A percentile compares a stretch with the other conserved stretches of the same genome.
Conservation (phyloP, 2,797 vertebrate genomes). For the Huso huso region DNA sequence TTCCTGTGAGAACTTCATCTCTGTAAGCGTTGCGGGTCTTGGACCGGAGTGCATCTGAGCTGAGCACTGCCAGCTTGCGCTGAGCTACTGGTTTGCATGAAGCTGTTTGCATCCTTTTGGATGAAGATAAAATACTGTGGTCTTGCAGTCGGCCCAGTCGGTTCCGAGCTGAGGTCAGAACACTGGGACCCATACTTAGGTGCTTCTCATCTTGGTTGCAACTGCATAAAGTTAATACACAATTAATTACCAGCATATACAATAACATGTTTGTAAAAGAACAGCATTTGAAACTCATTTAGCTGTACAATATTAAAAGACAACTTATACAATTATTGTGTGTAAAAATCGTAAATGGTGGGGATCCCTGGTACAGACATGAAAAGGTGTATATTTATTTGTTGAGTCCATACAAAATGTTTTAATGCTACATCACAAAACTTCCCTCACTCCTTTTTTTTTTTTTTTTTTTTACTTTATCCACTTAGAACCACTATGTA, state of each 20-base stretch:
- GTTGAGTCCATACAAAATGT: too few relatives aligned
- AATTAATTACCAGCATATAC: too few relatives aligned
- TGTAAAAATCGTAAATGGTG: too few relatives aligned
- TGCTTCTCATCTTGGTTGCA: constrained; percentile 53
- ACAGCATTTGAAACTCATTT: background rate
- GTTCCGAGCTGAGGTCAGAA: constrained; percentile 25
- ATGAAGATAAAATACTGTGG: constrained; percentile 35
- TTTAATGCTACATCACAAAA: too few relatives aligned
- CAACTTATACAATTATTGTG: too few relatives aligned
- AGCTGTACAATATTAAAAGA: too few relatives aligned
- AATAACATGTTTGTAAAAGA: background rate
- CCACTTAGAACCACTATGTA: too few relatives aligned
- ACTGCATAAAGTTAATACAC: constrained; percentile 32
- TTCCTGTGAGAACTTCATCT: constrained; percentile 53
- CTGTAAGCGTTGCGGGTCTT: constrained; percentile 45
- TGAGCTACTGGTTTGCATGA: constrained; percentile 47
- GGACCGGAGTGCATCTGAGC: constrained; percentile 45
- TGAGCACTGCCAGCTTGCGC: constrained; percentile 53
- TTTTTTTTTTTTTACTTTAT: too few relatives aligned
- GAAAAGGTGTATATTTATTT: too few relatives aligned
- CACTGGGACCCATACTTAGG: constrained; percentile 3
- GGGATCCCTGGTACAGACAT: too few relatives aligned
- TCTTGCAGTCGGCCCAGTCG: constrained; percentile 33
- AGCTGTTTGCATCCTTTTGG: constrained; percentile 29
- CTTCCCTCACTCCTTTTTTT: too few relatives aligned